These are phyloP conservation scores for Paraplagusia blochii DNA, from an alignment of 2,113 vertebrate genomes.

Conservation along the genomic window DNA sequence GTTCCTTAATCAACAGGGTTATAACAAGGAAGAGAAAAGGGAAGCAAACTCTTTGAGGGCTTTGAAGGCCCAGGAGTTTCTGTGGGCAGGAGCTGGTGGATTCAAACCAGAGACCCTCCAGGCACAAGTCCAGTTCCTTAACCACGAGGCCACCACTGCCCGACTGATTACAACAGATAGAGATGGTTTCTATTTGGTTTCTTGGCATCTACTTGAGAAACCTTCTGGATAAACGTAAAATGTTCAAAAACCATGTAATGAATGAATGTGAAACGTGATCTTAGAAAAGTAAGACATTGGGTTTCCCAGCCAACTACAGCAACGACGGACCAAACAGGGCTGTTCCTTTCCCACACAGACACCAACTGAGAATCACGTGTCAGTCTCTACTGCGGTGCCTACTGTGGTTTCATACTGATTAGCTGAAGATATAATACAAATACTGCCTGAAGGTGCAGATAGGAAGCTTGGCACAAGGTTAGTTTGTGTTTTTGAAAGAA, in stretches of 20 bases:
- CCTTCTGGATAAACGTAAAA: slow-evolving; percentile 32
- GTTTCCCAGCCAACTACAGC: slow-evolving; percentile 48
- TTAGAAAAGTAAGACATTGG: slow-evolving; percentile 37
- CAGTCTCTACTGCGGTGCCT: slow-evolving; percentile 61
- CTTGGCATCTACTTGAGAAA: slow-evolving; percentile 61
- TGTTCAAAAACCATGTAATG: slow-evolving; percentile 10
- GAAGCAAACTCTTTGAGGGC: too few relatives aligned
- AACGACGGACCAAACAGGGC: slow-evolving; percentile 22
- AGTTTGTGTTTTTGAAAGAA: slow-evolving; percentile 73
- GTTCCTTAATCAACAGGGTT: too few relatives aligned
- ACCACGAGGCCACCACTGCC: too few relatives aligned
- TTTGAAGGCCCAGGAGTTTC: too few relatives aligned
- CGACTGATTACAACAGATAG: too few relatives aligned
- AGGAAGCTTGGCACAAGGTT: slow-evolving; percentile 78
- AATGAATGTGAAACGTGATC: slow-evolving; percentile 22
- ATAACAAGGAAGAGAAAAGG: too few relatives aligned
- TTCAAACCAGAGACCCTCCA: too few relatives aligned
- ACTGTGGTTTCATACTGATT: slow-evolving; percentile 72
- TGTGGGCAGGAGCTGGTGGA: too few relatives aligned
- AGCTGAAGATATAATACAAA: slow-evolving; percentile 72
- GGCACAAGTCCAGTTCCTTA: too few relatives aligned
- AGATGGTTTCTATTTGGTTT: slow-evolving; percentile 24
- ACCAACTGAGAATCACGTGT: slow-evolving; percentile 31
- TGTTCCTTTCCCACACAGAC: slow-evolving; percentile 19
- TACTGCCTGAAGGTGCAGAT: slow-evolving; percentile 75